These are phyloP conservation scores for Meganola albula DNA, from an alignment of 2,888 invertebrate species.

Conservation along the genomic window DNA sequence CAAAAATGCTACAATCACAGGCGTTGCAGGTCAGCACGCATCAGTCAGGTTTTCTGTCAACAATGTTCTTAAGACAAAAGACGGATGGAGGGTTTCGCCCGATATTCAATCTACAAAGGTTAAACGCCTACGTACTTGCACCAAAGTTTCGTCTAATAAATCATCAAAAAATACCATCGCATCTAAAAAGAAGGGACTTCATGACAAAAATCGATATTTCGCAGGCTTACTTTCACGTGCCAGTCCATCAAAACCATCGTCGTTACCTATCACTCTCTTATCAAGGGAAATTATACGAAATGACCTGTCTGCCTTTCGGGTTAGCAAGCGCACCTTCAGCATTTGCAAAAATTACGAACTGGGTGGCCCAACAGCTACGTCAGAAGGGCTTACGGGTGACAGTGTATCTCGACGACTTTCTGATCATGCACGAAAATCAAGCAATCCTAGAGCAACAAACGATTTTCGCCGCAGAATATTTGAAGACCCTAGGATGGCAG, in stretches of 20 bases:
- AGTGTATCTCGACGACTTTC: slow-evolving; percentile 16
- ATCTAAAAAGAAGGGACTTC: slow-evolving; percentile 4
- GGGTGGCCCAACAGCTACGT: slow-evolving; percentile 12
- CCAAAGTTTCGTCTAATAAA: slow-evolving; percentile 16
- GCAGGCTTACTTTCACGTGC: slow-evolving; percentile 16
- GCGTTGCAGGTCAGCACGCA: not conserved
- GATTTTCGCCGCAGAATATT: not conserved
- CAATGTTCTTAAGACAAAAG: slow-evolving; percentile 14
- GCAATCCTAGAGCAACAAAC: slow-evolving; percentile 1
- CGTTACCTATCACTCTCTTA: slow-evolving; percentile 8
- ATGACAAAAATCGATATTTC: slow-evolving; percentile 14
- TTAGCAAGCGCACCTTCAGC: slow-evolving; percentile 16
- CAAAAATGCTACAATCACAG: not conserved
- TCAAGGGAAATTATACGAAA: slow-evolving; percentile 5
- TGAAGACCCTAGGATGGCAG: slow-evolving; percentile 11
- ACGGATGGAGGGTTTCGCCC: slow-evolving; percentile 10
- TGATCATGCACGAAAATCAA: slow-evolving; percentile 14
- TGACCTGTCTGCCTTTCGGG: slow-evolving; percentile 20
- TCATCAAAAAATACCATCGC: slow-evolving; percentile 9
- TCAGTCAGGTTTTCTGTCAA: too few relatives aligned
- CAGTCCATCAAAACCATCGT: slow-evolving; percentile 9
- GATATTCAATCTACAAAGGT: slow-evolving; percentile 15
- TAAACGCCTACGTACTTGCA: slow-evolving; percentile 13
- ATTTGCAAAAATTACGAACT: slow-evolving; percentile 16
- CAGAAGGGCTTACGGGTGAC: slow-evolving; percentile 9